Evolutionary conservation across 2,797 vertebrate species (phyloP).

Genomic region (Peromyscus aztecus): DNA sequence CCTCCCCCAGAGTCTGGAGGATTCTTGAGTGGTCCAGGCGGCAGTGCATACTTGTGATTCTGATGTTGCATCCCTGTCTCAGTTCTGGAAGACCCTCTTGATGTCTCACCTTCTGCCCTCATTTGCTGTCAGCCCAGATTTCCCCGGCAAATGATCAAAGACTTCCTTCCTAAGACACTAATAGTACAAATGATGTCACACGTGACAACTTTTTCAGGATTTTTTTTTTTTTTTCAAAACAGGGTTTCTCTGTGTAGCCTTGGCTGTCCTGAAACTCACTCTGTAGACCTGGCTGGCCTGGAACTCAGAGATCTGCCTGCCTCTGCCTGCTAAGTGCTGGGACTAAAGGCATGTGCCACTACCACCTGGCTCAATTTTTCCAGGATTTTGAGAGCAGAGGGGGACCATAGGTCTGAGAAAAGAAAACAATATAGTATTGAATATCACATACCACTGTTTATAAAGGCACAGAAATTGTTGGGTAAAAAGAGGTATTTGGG

Average conservation of each 20-base stretch:
- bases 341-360: too few relatives aligned
- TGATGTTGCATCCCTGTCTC: background rate
- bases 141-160: background rate
- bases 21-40: background rate
- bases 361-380: background rate
- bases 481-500: background rate
- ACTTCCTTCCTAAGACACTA: background rate
- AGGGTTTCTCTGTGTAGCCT: too few relatives aligned
- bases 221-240: too few relatives aligned
- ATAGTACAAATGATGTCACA: background rate
- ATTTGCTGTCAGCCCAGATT: background rate
- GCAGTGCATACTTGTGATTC: background rate
- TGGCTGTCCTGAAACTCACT: too few relatives aligned
- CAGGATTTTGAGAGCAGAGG: background rate
- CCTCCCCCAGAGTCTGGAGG: background rate
- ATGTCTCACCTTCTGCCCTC: background rate
- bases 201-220: background rate
- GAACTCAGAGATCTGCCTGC: too few relatives aligned
- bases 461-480: background rate
- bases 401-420: background rate
- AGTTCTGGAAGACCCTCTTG: background rate
- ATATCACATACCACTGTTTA: background rate
- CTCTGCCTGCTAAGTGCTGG: too few relatives aligned
- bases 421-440: background rate
- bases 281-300: too few relatives aligned